Base-by-base conservation (phyloP, 2,888 invertebrate species). In the Scaptodrosophila latifasciaeformis region DNA sequence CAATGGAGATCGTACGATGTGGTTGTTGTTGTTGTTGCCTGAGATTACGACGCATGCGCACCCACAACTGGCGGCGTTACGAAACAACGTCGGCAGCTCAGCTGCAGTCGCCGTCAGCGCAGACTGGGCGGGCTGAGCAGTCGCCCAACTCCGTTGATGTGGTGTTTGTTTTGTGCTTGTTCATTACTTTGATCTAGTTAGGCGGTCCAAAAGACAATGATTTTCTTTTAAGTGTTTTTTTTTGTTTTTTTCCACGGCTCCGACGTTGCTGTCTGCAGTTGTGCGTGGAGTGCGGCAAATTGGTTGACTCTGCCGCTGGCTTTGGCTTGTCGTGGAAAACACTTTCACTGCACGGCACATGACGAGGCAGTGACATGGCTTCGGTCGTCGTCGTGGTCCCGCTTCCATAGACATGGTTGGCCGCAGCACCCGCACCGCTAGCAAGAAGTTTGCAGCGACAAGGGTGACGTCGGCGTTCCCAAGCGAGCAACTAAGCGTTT, bases 311-410 rank as follows among this genome's bases (percentile, higher is more conserved):
- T 39, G 7, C 37, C 31, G 34, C 24, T 10, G 27, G 10, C 21
- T 48, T 15, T 34, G 42, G 63, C 66, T 72, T 65, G 72, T 68
- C 68, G 71, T 82, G 83, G 82, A 82, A 83, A 83, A 84, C 84
- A 84, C 83, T 83, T 83, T 83, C 83, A 84, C 83, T 84, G 74
- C 67, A 65, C 59, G 67, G 35, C 27, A 47, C 46, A 15, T 72
- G 63, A 70, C 56, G 65, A 74, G 81, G 67, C 75, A 81, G 72
- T 82, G 81, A 75, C 82, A 79, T 64, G 77, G 52, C 54, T 54
- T 57, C 50, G 56, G 43, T 43, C 53, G 52, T 46, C 49, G 58
- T 53, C 45, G 58, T 57, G 52, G 63, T 56, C 54, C 54, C 50
- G 49, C 61, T 60, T n/a, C n/a, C n/a, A n/a, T n/a, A n/a, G n/a